These are phyloP conservation scores for Amphiprion clarkii DNA, from an alignment of 2,797 vertebrate species.

Conservation along the genomic window DNA sequence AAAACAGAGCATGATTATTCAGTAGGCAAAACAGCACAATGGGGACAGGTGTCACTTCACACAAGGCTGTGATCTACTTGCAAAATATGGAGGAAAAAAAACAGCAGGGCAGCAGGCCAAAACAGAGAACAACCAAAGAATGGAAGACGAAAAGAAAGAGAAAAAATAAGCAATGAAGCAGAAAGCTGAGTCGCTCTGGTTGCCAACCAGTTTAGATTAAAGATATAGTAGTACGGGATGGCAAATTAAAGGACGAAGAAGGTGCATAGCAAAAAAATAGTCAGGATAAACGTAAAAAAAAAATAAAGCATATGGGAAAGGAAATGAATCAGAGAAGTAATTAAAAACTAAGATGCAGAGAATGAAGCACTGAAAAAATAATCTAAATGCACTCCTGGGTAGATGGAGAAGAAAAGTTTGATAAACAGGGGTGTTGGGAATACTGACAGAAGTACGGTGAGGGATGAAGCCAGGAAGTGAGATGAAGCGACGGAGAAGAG, in stretches of 20 bases:
- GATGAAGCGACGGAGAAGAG: conserved; percentile 21
- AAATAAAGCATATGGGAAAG: neutral
- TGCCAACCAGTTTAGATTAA: neutral
- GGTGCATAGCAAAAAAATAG: too few species aligned
- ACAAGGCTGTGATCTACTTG: conserved; percentile 18
- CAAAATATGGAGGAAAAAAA: conserved; percentile 7
- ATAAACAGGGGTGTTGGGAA: neutral
- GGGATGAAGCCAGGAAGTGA: conserved; percentile 26
- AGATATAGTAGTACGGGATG: neutral
- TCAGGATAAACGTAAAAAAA: neutral
- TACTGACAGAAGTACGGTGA: conserved; percentile 3
- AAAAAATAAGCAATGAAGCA: neutral
- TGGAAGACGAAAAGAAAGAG: neutral
- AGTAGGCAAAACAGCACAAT: conserved; percentile 20
- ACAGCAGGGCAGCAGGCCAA: neutral
- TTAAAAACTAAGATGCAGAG: neutral
- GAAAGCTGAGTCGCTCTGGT: neutral
- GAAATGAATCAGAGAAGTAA: neutral
- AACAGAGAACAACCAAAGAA: neutral
- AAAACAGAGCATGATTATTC: neutral
- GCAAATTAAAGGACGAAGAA: neutral
- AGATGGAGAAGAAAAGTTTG: neutral
- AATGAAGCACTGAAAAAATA: neutral
- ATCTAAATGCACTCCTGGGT: conserved; percentile 4
- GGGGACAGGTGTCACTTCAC: conserved; percentile 38